Evolutionary conservation across 2,888 invertebrate species (phyloP), one percentile per base, ranked within the genome.

Genomic region (Taphrorychus bicolor): DNA sequence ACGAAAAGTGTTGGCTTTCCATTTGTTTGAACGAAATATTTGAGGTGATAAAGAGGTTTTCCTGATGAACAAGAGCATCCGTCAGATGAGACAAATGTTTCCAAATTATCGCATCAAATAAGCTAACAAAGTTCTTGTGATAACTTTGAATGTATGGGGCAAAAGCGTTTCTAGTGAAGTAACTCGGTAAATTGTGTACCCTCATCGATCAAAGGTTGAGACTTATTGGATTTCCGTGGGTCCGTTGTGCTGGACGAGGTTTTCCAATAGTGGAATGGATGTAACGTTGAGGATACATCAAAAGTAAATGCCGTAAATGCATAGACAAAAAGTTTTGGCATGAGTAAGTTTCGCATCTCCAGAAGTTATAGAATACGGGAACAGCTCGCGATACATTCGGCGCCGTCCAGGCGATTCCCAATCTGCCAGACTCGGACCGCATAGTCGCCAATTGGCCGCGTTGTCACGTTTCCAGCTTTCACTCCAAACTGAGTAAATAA

Each of bases 261-360:
- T 57, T 66, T 19, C 32, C 62, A 62, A 48, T 59, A 22, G 58
- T 49, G 58, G 49, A 49, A 63, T 59, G 59, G 68, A 22, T 54
- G 58, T 42, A 19, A 14, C 24, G 59, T 67, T 52, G 48, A 58
- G 32, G 53, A 67, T 67, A 62, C 53, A 68, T 63, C 63, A 63
- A 63, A 63, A 68, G 65, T 62, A 66, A 69, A 64, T 66, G 58
- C 65, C 66, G 62, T 59, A 59, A 59, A 69, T 69, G 66, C 62
- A 59, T 59, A 68, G 69, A 69, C 69, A 66, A 69, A 69, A 65
- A 69, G 61, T 69, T 66, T 66, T 69, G 69, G 69, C 69, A 62
- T 58, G 52, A 66, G 61, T 17, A 40, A 62, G 42, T 66, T 69
- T 69, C 57, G 57, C 54, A 66, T 66, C 61, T 65, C 54, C 22